Evolutionary conservation across 1,140 invertebrate genomes (phyloP).

Genomic region (Sarcophaga peregrina): DNA sequence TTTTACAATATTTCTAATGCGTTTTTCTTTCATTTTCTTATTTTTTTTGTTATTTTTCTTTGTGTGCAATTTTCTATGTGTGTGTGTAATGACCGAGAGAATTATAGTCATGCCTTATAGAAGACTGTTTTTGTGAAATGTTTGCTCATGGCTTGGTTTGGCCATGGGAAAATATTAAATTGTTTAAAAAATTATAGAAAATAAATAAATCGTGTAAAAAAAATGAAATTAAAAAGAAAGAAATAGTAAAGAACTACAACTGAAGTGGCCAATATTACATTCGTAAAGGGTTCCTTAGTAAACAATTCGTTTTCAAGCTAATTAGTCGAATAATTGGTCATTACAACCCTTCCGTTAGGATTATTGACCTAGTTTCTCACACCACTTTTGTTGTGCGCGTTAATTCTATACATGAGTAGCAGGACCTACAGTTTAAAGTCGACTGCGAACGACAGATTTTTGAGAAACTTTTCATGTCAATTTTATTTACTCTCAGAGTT

Average conservation of each 20-base stretch:
- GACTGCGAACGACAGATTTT: too few species aligned
- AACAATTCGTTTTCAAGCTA: too few species aligned
- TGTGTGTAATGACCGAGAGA: constrained; percentile 36
- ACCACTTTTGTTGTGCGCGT: too few species aligned
- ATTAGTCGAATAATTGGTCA: too few species aligned
- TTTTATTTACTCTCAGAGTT: too few species aligned
- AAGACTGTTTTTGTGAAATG: not conserved
- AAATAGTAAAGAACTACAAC: not conserved
- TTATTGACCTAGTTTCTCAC: too few species aligned
- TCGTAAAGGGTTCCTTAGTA: too few species aligned
- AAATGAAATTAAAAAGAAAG: not conserved
- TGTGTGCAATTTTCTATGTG: not conserved
- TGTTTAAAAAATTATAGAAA: constrained; percentile 35
- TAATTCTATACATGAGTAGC: too few species aligned
- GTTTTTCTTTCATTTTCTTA: too few species aligned
- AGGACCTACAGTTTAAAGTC: too few species aligned
- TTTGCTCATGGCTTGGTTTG: not conserved
- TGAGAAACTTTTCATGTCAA: too few species aligned
- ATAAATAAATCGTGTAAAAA: not conserved
- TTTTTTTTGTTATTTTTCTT: not conserved
- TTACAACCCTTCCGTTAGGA: too few species aligned
- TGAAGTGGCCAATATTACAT: not conserved
- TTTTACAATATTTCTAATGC: not conserved
- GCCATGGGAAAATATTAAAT: constrained; percentile 29
- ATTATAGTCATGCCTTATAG: constrained; percentile 22